Evolutionary conservation across 2,888 invertebrate genomes (phyloP), one percentile per base, ranked within the genome.

Genomic region (Oxystoma pomonae): DNA sequence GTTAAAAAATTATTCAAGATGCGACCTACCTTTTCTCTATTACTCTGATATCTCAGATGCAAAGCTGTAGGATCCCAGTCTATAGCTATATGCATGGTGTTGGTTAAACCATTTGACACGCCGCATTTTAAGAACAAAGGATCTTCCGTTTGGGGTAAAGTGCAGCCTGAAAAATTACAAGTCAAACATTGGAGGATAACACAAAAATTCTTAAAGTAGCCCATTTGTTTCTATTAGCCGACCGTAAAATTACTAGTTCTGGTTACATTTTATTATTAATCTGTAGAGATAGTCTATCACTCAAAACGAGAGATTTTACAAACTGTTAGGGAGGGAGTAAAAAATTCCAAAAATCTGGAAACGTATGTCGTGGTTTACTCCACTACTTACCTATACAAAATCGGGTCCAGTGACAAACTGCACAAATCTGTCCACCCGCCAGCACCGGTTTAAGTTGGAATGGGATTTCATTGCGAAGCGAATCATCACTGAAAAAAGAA

Each of bases 31-130:
- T 78, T 78, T 62, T 80, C 80, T 52, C 80, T 69, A 58, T 73
- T 75, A 66, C 76, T 78, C 65, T 80, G 80, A 65, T 78, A 96
- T 51, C 95, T 86, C 72, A 96, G 85, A 81, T 96, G 96, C 71
- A 96, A 83, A 56, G 96, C 95, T 0, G 95, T 95, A 65, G 94
- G 94, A 80, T 96, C 95, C 96, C 96, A 96, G 83, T 96, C 96
- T 67, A 96, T 90, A 67, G 94, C 94, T 69, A 96, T 84, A 75
- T 85, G 80, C 73, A 83, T 76, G 12, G 73, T 70, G 22, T 69
- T 74, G 49, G n/a, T 60, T 2, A 62, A 21, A 7, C 53, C 58
- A n/a, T 57, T 57, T 3, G 16, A 3, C 3, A 22, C 17, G 16
- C 71, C 71, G 64, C 76, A 79, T 50, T 74, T 70, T 51, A 80